Conservation (phyloP, 2,113 vertebrate genomes). For the Varanus komodoensis region DNA sequence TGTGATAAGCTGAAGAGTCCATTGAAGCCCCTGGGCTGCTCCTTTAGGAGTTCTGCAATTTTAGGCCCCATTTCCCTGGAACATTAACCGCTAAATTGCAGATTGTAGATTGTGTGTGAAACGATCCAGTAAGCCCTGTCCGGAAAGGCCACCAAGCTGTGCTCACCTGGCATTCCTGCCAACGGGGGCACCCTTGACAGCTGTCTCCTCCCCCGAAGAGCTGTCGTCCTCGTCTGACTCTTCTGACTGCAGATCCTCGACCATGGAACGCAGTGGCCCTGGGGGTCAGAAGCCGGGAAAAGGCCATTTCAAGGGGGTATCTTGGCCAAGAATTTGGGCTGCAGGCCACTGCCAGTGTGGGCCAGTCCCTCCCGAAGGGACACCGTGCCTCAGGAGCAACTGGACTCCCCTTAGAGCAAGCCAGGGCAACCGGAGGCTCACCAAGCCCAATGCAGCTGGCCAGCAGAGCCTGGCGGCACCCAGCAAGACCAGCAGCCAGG, state of each 20-base stretch:
- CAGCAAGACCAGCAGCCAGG: not conserved
- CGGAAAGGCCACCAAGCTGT: accelerated
- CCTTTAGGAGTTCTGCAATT: too few relatives aligned
- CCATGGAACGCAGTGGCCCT: conserved; percentile 96
- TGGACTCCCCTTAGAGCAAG: not conserved
- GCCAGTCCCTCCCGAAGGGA: not conserved
- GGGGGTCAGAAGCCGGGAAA: not conserved
- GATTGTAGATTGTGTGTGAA: not conserved
- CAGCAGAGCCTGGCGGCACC: not conserved
- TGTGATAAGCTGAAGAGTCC: too few relatives aligned
- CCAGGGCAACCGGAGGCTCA: not conserved
- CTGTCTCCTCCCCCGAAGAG: conserved; percentile 90
- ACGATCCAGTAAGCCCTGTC: not conserved
- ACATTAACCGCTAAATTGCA: not conserved
- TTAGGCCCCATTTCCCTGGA: too few relatives aligned
- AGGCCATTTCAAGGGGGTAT: not conserved
- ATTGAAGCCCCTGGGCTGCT: too few relatives aligned
- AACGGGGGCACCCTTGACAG: conserved; percentile 87
- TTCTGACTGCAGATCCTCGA: conserved; percentile 94
- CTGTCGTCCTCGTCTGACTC: conserved; percentile 96
- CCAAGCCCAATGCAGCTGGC: not conserved
- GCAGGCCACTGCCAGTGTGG: not conserved
- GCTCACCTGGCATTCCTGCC: conserved; percentile 91
- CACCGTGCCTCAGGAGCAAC: not conserved
- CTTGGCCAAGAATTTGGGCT: not conserved